Conservation (phyloP, 2,888 invertebrate genomes). For the Noctua fimbriata region DNA sequence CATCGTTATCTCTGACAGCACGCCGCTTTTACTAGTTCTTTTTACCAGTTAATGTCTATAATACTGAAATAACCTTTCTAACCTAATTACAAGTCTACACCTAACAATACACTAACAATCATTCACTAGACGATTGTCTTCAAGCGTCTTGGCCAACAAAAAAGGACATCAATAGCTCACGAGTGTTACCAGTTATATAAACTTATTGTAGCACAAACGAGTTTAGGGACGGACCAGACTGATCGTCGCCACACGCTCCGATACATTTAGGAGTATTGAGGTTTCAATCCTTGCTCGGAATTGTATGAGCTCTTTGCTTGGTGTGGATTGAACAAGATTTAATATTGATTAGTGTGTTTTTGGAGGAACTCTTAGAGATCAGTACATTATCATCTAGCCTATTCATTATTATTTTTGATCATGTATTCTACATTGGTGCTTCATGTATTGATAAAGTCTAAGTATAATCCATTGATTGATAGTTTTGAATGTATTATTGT, state of each 20-base stretch:
- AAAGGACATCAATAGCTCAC: slow-evolving; percentile 74
- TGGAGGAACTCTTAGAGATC: not conserved
- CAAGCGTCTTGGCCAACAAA: slow-evolving; percentile 55
- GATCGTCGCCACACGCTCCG: slow-evolving; percentile 59
- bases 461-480: slow-evolving; percentile 16
- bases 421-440: not conserved
- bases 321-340: not conserved
- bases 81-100: slow-evolving; percentile 20
- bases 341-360: not conserved
- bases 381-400: not conserved
- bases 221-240: slow-evolving; percentile 65
- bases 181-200: slow-evolving; percentile 70
- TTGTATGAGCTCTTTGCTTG: slow-evolving; percentile 17
- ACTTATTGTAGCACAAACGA: slow-evolving; percentile 61
- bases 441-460: not conserved
- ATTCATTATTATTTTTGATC: not conserved
- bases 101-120: slow-evolving; percentile 40
- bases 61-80: slow-evolving; percentile 2
- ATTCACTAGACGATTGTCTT: slow-evolving; percentile 47
- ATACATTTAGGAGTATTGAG: slow-evolving; percentile 43
- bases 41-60: not conserved
- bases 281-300: slow-evolving; percentile 32
- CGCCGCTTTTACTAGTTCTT: too few relatives aligned
- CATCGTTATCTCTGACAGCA: not conserved
- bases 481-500: not conserved